Conservation (phyloP, 2,888 invertebrate species). For the Dynastes grantii region DNA sequence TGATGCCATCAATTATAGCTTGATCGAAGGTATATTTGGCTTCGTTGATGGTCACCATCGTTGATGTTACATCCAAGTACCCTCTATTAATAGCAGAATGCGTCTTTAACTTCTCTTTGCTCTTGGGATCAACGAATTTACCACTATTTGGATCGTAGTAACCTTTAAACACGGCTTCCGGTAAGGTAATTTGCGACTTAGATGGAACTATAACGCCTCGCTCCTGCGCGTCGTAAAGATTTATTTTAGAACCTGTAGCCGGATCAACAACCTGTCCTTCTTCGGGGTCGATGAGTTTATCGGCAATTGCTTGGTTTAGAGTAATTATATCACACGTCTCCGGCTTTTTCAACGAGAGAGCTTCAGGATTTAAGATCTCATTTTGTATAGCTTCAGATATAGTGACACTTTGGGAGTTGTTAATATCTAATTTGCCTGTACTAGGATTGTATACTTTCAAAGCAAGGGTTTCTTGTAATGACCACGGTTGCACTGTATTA, state of each 20-base stretch:
- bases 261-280: conserved; percentile 87
- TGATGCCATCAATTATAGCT: conserved; percentile 84
- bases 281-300: conserved; percentile 84
- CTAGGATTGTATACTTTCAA: conserved; percentile 85
- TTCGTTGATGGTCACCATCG: conserved; percentile 87
- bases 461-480: conserved; percentile 87
- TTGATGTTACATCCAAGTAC: conserved; percentile 87
- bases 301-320: conserved; percentile 83
- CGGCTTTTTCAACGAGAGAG: conserved; percentile 86
- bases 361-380: conserved; percentile 84
- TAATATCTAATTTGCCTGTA: conserved; percentile 81
- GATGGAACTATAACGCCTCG: conserved; percentile 87
- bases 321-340: conserved; percentile 86
- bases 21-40: conserved; percentile 87
- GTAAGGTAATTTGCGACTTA: conserved; percentile 86
- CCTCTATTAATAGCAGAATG: conserved; percentile 89
- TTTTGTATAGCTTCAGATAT: conserved; percentile 83
- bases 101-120: conserved; percentile 85
- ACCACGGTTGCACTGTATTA: conserved; percentile 85
- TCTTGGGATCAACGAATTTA: conserved; percentile 85
- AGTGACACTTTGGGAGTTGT: conserved; percentile 77
- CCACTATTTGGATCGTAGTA: conserved; percentile 90
- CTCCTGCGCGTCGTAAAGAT: conserved; percentile 88
- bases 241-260: conserved; percentile 80
- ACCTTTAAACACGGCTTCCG: conserved; percentile 94